Evolutionary conservation across 92 coral and sea anemone genomes (phyloP).

Genomic region (Montipora capitata): DNA sequence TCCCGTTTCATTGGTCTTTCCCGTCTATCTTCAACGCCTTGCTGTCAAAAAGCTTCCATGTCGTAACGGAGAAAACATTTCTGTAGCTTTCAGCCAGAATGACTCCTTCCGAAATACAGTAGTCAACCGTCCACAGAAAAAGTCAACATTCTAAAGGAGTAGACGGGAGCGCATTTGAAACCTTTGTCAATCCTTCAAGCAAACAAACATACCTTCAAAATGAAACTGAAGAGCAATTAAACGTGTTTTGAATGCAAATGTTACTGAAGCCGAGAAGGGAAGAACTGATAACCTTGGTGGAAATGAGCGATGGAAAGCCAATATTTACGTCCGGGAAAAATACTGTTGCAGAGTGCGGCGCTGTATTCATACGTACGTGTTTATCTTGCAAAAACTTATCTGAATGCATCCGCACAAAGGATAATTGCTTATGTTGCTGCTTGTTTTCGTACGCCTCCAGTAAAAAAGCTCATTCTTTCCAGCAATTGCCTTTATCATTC

Average conservation of each 20-base stretch:
- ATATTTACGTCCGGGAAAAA: too few relatives aligned
- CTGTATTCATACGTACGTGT: too few relatives aligned
- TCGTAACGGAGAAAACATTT: not conserved
- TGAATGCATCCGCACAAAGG: not conserved
- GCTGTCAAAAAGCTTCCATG: not conserved
- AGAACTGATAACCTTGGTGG: not conserved
- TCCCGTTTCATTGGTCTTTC: not conserved
- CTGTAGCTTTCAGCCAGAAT: not conserved
- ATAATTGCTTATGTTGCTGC: not conserved
- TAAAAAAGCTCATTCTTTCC: too few relatives aligned
- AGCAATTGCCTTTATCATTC: not conserved
- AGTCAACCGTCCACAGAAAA: not conserved
- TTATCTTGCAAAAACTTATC: too few relatives aligned
- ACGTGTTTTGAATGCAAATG: not conserved
- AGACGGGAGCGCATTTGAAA: not conserved
- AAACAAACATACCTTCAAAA: constrained; percentile 30
- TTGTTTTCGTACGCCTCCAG: not conserved
- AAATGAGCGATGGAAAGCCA: not conserved
- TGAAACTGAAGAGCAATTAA: constrained; percentile 11
- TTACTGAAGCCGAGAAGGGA: not conserved
- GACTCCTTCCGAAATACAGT: not conserved
- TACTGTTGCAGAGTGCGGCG: too few relatives aligned
- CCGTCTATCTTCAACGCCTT: not conserved
- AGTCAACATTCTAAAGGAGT: not conserved
- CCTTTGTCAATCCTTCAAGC: constrained; percentile 38